These are phyloP conservation scores for Helarctos malayanus DNA, from an alignment of 2,797 vertebrate genomes.

Conservation along the genomic window DNA sequence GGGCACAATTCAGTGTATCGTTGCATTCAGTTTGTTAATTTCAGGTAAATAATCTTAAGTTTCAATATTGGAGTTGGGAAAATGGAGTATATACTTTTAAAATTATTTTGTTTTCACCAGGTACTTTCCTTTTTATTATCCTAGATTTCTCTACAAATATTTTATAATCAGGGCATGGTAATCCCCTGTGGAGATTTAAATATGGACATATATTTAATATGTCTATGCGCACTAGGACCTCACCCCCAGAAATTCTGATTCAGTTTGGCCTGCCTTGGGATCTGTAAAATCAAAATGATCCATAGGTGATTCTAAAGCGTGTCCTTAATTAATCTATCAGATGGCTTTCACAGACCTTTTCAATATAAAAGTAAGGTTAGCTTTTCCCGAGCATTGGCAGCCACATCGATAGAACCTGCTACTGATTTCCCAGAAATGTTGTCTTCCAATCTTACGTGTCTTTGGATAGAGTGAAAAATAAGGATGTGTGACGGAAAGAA, in stretches of 20 bases:
- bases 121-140: background rate
- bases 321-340: background rate
- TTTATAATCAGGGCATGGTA: background rate
- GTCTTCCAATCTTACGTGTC: background rate
- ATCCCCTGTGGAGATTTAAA: background rate
- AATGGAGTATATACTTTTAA: background rate
- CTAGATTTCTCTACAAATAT: background rate
- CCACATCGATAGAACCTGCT: background rate
- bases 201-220: background rate
- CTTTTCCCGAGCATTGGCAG: background rate
- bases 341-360: background rate
- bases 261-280: background rate
- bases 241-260: background rate
- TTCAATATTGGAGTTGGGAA: constrained; percentile 25
- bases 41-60: background rate
- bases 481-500: background rate
- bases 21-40: background rate
- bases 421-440: constrained; percentile 15
- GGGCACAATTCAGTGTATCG: background rate
- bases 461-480: constrained; percentile 26
- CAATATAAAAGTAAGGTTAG: background rate
- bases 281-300: background rate
- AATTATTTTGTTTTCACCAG: background rate
- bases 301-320: background rate
- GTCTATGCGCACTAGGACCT: background rate